These are phyloP conservation scores for Phrynocephalus forsythii DNA, from an alignment of 2,797 vertebrate species.

Conservation along the genomic window DNA sequence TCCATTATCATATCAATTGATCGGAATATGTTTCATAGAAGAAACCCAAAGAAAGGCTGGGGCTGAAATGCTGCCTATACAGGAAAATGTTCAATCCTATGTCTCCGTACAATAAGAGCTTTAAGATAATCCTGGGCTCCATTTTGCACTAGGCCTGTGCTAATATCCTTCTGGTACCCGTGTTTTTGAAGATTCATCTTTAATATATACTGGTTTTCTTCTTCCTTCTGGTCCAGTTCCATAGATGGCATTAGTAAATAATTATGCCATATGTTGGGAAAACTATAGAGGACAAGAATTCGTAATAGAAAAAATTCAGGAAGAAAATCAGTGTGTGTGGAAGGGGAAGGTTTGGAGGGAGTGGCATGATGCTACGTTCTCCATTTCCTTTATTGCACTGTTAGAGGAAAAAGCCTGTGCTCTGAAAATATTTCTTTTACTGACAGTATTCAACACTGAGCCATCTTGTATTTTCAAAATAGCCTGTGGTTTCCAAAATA, in stretches of 20 bases:
- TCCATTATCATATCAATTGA: not conserved
- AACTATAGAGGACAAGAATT: not conserved
- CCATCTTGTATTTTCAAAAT: not conserved
- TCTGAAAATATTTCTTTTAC: slow-evolving; percentile 1
- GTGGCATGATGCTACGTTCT: not conserved
- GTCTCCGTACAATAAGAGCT: not conserved
- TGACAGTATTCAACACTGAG: not conserved
- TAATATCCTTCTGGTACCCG: not conserved
- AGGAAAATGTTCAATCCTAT: not conserved
- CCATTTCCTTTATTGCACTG: not conserved
- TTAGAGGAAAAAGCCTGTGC: not conserved
- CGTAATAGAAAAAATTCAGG: not conserved
- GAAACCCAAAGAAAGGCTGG: not conserved
- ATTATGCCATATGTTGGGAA: not conserved
- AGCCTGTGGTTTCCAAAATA: not conserved
- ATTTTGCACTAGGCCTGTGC: not conserved
- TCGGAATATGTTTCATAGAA: not conserved
- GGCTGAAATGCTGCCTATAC: not conserved
- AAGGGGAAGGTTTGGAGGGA: not conserved
- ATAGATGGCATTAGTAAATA: not conserved
- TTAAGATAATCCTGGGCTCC: not conserved
- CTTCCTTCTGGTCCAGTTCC: not conserved
- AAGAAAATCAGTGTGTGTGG: not conserved
- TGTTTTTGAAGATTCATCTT: not conserved
- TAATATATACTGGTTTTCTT: not conserved